Conservation (phyloP, 1,140 invertebrate species). For the Brachionus paranguensis region DNA sequence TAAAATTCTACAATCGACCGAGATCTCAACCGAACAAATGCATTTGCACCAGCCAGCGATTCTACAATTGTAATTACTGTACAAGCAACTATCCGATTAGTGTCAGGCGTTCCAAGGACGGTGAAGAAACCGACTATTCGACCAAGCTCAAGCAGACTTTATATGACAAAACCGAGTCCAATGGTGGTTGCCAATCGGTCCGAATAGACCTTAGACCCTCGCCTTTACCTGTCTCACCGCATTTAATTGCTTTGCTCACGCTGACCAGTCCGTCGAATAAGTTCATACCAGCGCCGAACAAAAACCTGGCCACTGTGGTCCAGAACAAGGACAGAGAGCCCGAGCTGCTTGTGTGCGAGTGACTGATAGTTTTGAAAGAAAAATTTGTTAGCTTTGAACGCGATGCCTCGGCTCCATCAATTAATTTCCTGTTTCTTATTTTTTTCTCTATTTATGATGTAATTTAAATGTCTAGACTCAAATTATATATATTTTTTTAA, state of each 20-base stretch:
- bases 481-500: background rate
- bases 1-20: constrained; percentile 8
- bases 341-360: background rate
- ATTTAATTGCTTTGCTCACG: constrained; percentile 2
- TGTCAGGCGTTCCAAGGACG: constrained; percentile 18
- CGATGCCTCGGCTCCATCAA: background rate
- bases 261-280: constrained; percentile 8
- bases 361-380: background rate
- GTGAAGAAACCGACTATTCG: background rate
- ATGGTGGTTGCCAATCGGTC: background rate
- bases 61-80: constrained; percentile 17
- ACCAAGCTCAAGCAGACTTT: background rate
- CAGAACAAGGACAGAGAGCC: background rate
- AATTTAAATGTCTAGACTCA: background rate
- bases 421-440: background rate
- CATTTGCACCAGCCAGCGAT: background rate
- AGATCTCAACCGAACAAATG: background rate
- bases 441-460: background rate
- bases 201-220: background rate
- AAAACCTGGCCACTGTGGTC: background rate
- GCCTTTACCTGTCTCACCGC: background rate
- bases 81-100: constrained; percentile 21
- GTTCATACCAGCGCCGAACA: constrained; percentile 11
- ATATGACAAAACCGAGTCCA: background rate
- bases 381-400: background rate